Percentiles rank a stretch among this genome's conserved stretches.
Evolutionary conservation across 2,888 invertebrate genomes (phyloP).

Genomic region (Arrhopalites spinosus): DNA sequence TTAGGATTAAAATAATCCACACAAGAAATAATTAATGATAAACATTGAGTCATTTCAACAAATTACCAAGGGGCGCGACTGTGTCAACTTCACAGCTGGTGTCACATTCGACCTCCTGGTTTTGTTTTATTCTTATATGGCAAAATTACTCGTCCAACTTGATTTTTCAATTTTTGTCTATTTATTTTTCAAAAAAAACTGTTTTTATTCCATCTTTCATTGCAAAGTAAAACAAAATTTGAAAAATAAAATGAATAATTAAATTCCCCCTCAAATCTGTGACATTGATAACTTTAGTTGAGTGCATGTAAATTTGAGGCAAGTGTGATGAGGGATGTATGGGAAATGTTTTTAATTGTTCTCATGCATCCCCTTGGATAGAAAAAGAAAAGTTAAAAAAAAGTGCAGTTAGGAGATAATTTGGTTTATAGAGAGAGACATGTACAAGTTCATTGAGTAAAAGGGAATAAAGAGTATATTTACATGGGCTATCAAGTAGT

Average conservation of each 20-base stretch:
- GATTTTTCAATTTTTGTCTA: too few species aligned
- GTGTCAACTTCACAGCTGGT: not conserved
- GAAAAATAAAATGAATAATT: too few species aligned
- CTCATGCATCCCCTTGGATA: not conserved
- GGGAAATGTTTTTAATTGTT: slow-evolving; percentile 20
- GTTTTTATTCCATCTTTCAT: too few species aligned
- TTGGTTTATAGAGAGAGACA: not conserved
- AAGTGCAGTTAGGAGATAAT: slow-evolving; percentile 4
- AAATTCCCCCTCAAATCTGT: too few species aligned
- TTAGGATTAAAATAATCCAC: not conserved
- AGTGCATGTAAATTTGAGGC: too few species aligned
- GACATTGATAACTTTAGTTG: too few species aligned
- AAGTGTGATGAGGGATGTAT: not conserved
- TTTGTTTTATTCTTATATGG: not conserved
- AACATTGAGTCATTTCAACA: not conserved
- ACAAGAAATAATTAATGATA: too few species aligned
- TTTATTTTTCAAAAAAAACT: too few species aligned
- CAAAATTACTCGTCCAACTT: too few species aligned
- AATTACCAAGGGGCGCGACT: slow-evolving; percentile 4
- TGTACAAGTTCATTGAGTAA: not conserved
- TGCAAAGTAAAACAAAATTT: too few species aligned
- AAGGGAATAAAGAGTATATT: not conserved
- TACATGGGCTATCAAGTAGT: not conserved
- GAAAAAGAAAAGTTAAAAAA: not conserved
- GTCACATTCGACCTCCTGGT: not conserved